Evolutionary conservation across 2,888 invertebrate species (phyloP).

Genomic region (Rhingia rostrata): DNA sequence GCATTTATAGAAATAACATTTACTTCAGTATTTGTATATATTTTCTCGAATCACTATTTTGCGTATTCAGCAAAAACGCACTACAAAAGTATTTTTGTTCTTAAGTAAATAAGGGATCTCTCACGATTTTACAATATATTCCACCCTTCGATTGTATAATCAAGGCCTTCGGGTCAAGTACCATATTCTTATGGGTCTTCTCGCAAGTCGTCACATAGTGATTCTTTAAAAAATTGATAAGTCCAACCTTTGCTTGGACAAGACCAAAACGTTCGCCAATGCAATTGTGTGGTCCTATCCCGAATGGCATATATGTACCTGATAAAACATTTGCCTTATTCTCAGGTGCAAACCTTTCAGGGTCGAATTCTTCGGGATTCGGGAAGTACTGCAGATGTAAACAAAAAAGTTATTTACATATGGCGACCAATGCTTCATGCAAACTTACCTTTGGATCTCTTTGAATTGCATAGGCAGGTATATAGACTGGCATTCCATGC

Average conservation of each 20-base stretch:
- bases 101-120: constrained; percentile 76
- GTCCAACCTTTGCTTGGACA: constrained; percentile 79
- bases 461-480: constrained; percentile 80
- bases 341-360: constrained; percentile 80
- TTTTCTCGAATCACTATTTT: no score
- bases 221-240: constrained; percentile 80
- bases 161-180: constrained; percentile 79
- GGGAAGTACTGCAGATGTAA: constrained; percentile 78
- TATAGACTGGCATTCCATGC: constrained; percentile 78
- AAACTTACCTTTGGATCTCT: constrained; percentile 80
- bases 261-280: constrained; percentile 81
- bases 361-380: constrained; percentile 80
- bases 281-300: constrained; percentile 80
- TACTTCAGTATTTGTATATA: no score
- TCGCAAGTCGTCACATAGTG: constrained; percentile 78
- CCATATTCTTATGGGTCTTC: constrained; percentile 76
- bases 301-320: constrained; percentile 80
- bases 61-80: no score
- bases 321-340: constrained; percentile 77
- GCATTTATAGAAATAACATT: no score
- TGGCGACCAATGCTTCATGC: no score
- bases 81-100: neutral
- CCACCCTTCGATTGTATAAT: constrained; percentile 78
- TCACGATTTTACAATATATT: constrained; percentile 78
- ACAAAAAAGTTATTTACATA: no score